Base-by-base conservation (phyloP, 2,113 vertebrate species). In the Orthochromis malagaraziensis region DNA sequence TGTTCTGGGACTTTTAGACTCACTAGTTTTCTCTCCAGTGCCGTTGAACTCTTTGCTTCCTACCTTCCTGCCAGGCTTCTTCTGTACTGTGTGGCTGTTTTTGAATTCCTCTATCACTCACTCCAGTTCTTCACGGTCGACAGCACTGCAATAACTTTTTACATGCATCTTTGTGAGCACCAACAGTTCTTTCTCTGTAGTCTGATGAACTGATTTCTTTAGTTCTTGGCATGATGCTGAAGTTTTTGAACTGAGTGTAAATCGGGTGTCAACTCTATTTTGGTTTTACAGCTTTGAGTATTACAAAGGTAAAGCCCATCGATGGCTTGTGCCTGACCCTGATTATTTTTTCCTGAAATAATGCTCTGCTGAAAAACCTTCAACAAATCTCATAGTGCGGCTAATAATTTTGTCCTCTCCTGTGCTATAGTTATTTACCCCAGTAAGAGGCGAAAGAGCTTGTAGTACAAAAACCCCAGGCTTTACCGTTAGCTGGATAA, bases 401-500 rank as follows among this genome's bases (percentile, higher is more conserved):
- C 57, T 60, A 33, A 60, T 19, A 19, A 19, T 33, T 60, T 60
- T 33, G 57, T 33, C 57, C 26, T 31, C 57, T 17, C 57, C 57
- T 31, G 57, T 10, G 5, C 3, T 31, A 10, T 31, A 33, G 58
- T 63, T 1, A 11, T 33, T 63, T 33, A 19, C 9, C 58, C 58
- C 58, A 63, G 29, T 33, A 1, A 57, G 55, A 57, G 55, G 14
- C 3, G 6, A 58, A 58, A 16, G 7, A 58, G 26, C 55, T 58
- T 9, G 24, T 16, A 29, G 26, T 2, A 0, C 2, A 9, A 16
- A 58, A 58, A 1, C 1, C 29, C 58, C 55, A 63, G 29, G 29
- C 29, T 11, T 63, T 0, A 19, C 5, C 4, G 0, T 19, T 63
- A 33, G 29, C 58, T 33, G 60, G 4, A 65, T 5, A 0, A 65